Percentiles rank a stretch among this genome's conserved stretches.
phyloP scores from a whole-genome alignment of 37 sponge, comb jelly and placozoan species.

The Amphimedon queenslandica region DNA sequence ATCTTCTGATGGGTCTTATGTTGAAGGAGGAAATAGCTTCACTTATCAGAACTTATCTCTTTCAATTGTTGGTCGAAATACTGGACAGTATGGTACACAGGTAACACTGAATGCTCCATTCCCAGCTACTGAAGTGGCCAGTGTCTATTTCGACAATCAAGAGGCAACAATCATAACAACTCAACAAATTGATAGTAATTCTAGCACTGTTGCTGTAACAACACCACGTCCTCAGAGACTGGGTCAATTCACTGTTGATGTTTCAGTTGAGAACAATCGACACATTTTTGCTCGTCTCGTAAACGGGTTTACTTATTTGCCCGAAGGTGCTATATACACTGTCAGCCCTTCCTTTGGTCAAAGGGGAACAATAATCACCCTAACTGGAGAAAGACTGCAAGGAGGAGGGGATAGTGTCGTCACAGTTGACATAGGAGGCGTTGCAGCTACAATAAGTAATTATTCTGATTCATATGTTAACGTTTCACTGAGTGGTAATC shows the following conservation, averaged over 20 bases:
- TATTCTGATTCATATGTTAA: neutral
- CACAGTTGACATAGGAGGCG: neutral
- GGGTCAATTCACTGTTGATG: slow-evolving; percentile 49
- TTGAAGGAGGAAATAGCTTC: slow-evolving; percentile 20
- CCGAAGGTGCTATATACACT: slow-evolving; percentile 43
- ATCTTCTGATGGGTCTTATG: slow-evolving; percentile 50
- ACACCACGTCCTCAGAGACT: slow-evolving; percentile 37
- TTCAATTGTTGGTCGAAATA: slow-evolving; percentile 15
- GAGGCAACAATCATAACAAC: slow-evolving; percentile 15
- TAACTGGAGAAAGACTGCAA: slow-evolving; percentile 48
- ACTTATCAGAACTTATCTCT: slow-evolving; percentile 41
- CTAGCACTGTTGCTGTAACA: slow-evolving; percentile 14
- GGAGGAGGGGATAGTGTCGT: slow-evolving; percentile 46
- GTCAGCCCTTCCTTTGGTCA: slow-evolving; percentile 56
- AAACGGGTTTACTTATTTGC: slow-evolving; percentile 58
- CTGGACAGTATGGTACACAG: slow-evolving; percentile 63
- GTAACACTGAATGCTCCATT: slow-evolving; percentile 16
- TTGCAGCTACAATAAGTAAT: neutral
- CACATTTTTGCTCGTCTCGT: slow-evolving; percentile 32
- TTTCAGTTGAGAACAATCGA: slow-evolving; percentile 20
- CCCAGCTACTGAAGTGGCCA: neutral
- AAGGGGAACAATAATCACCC: slow-evolving; percentile 41
- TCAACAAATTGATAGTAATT: neutral
- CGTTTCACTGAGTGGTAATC: neutral
- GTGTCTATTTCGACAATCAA: slow-evolving; percentile 30